Evolutionary conservation across 1,140 invertebrate genomes (phyloP).

Genomic region (Pemphigus obesinymphae): DNA sequence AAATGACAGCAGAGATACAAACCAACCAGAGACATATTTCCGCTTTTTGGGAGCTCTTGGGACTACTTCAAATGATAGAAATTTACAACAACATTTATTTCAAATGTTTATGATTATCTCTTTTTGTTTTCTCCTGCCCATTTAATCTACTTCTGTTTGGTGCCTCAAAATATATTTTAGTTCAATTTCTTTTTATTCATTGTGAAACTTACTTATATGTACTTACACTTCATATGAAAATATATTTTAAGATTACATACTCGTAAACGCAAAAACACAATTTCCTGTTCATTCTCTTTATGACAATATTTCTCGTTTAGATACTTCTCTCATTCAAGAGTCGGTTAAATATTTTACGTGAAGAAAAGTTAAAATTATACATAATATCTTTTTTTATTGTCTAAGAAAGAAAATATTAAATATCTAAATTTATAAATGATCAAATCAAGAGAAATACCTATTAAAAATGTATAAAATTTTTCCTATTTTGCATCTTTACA

Average conservation of each 20-base stretch:
- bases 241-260: not conserved
- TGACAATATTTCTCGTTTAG: not conserved
- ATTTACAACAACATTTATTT: slow-evolving; percentile 28
- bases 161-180: slow-evolving; percentile 14
- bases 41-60: not conserved
- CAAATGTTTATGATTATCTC: slow-evolving; percentile 21
- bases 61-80: slow-evolving; percentile 13
- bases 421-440: too few species aligned
- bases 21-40: not conserved
- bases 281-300: not conserved
- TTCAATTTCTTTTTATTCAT: slow-evolving; percentile 6
- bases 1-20: not conserved
- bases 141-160: not conserved
- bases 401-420: too few species aligned
- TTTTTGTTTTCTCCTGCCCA: not conserved
- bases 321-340: not conserved
- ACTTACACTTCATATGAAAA: not conserved
- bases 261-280: slow-evolving; percentile 12
- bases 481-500: too few species aligned
- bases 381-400: too few species aligned
- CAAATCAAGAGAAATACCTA: too few species aligned
- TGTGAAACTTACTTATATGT: slow-evolving; percentile 4
- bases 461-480: too few species aligned
- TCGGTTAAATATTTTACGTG: not conserved
- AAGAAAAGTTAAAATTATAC: not conserved